Base-by-base conservation (phyloP, 2,113 vertebrate species). In the Oryctolagus cuniculus region DNA sequence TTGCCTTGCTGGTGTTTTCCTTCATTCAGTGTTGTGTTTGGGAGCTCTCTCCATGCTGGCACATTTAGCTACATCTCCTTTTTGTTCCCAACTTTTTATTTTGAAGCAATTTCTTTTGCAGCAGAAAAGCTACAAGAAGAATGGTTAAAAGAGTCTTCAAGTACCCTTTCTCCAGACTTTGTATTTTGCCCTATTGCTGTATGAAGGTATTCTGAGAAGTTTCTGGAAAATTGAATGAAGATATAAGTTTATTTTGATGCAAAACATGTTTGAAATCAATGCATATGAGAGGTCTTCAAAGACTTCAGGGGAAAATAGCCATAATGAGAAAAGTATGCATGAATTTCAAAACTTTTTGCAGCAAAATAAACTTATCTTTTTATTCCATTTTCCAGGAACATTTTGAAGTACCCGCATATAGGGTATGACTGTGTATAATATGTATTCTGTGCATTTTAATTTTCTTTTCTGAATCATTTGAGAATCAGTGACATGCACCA, bases 391-490 rank as follows among this genome's bases (percentile, higher is more conserved):
- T 58, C 55, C 55, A 58, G 15, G 55, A 58, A 58, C 13, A 58
- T 58, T 58, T 58, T 58, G 55, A 58, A 58, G 55, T 58, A 58
- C 17, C 55, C 55, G 2, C 5, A 58, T 58, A 58, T 12, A 58
- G 12, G 19, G 55, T 51, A 10, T 51, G 19, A 27, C 6, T 16
- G 34, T n/a, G 75, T 22, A 66, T 2, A 38, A n/a, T 25, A 34
- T n/a, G 16, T 13, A 1, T 17, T 38, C 63, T 10, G 31, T 24
- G 58, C 34, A 63, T 69, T 85, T 34, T 91, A 44, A 79, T 49
- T 79, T 58, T 90, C 38, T 78, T 27, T 55, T 79, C 73, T 73
- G 74, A 67, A 61, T 58, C 10, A 19, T 90, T 70, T 93, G 91
- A 78, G 63, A 34, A n/a, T 51, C 69, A 31, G 66, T 49, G 34